phyloP scores from a whole-genome alignment of 2,113 vertebrate genomes.

The Tachycineta bicolor region DNA sequence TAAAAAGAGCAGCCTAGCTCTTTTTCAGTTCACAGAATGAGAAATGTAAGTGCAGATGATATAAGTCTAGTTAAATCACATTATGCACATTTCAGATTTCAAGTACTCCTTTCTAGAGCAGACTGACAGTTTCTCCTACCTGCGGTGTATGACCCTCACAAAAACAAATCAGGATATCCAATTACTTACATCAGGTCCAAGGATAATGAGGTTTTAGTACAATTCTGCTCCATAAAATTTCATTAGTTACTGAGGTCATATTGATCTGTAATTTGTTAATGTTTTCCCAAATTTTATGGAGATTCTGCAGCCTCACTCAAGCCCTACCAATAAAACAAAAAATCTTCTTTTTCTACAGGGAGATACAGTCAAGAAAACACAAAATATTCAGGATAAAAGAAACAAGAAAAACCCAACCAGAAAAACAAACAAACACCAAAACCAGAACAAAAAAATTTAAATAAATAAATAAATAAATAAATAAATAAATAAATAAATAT shows the following conservation, averaged over 20 bases:
- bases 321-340: background rate
- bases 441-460: accelerated
- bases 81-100: background rate
- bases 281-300: background rate
- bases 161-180: constrained; percentile 17
- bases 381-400: background rate
- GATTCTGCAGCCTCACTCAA: background rate
- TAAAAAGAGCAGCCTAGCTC: background rate
- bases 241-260: constrained; percentile 21
- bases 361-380: background rate
- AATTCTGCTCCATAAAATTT: constrained; percentile 15
- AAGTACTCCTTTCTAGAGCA: background rate
- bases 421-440: background rate
- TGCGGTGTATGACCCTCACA: background rate
- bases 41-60: background rate
- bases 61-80: background rate
- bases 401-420: background rate
- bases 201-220: constrained; percentile 30
- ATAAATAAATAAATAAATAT: too few relatives aligned
- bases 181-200: background rate
- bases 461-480: too few relatives aligned
- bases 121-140: background rate
- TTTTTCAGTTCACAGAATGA: background rate
- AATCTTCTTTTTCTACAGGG: background rate
- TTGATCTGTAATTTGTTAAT: constrained; percentile 1